Evolutionary conservation across 2,888 invertebrate species (phyloP).

Genomic region (Cataglyphis albicans): DNA sequence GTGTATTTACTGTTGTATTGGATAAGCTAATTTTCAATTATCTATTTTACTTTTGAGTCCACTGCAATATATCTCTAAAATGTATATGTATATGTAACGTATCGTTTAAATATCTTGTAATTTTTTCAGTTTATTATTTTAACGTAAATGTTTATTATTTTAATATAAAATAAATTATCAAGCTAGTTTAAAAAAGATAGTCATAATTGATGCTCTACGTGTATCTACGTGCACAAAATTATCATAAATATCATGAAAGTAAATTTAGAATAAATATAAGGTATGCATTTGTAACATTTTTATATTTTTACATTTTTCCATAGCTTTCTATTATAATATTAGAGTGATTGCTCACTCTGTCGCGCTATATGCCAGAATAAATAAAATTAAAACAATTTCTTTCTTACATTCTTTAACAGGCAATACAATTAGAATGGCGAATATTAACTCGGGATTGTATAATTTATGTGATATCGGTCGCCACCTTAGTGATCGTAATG

Average conservation of each 20-base stretch:
- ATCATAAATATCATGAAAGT: too few species aligned
- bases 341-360: neutral
- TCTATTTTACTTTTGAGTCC: neutral
- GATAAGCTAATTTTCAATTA: neutral
- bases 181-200: neutral
- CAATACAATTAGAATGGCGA: slow-evolving; percentile 92
- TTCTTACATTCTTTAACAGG: slow-evolving; percentile 86
- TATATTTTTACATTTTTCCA: neutral
- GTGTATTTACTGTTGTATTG: neutral
- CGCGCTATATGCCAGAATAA: neutral
- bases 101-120: neutral
- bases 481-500: slow-evolving; percentile 90
- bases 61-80: neutral
- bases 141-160: neutral
- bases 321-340: neutral
- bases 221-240: neutral
- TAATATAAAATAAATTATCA: neutral
- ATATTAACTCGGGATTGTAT: slow-evolving; percentile 93
- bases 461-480: slow-evolving; percentile 92
- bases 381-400: slow-evolving; percentile 20
- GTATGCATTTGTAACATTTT: neutral
- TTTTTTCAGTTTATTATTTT: neutral
- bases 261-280: neutral
- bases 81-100: neutral
- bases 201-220: neutral